These are phyloP conservation scores for Loripinus fragilis DNA, from an alignment of 2,888 invertebrate genomes.

Conservation along the genomic window DNA sequence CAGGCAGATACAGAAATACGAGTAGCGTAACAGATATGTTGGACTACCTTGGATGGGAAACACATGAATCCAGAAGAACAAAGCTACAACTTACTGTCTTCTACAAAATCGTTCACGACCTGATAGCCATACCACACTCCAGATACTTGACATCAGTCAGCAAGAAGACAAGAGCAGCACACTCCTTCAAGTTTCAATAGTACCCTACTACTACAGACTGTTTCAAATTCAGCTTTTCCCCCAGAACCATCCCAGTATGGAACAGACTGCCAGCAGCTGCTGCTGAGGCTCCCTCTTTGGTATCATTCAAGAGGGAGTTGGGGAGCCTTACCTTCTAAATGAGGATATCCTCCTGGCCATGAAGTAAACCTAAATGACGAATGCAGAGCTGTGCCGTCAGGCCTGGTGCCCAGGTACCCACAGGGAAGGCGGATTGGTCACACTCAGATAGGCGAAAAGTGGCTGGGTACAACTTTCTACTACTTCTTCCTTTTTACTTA, in stretches of 20 bases:
- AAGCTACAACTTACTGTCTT: not conserved
- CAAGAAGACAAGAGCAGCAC: not conserved
- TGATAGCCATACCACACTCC: not conserved
- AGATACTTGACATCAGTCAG: not conserved
- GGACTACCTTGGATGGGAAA: not conserved
- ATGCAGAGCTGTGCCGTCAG: too few relatives aligned
- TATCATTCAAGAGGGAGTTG: not conserved
- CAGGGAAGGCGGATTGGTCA: too few relatives aligned
- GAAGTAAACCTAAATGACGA: too few relatives aligned
- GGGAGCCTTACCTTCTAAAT: not conserved
- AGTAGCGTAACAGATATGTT: constrained; percentile 33
- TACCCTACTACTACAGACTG: not conserved
- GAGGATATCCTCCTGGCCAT: too few relatives aligned
- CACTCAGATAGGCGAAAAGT: too few relatives aligned
- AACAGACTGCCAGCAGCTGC: not conserved
- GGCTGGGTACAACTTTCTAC: too few relatives aligned
- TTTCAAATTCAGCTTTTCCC: not conserved
- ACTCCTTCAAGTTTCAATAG: not conserved
- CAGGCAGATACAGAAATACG: constrained; percentile 25
- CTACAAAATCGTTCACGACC: not conserved
- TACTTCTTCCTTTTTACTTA: too few relatives aligned
- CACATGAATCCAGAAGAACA: not conserved
- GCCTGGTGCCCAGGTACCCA: too few relatives aligned
- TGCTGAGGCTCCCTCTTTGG: not conserved
- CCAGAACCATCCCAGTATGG: not conserved